Percentiles rank a stretch among this genome's conserved stretches.
Conservation (phyloP, 30 jellyfish, hydroid and myxozoan species). For the Euphysa ruthae region DNA sequence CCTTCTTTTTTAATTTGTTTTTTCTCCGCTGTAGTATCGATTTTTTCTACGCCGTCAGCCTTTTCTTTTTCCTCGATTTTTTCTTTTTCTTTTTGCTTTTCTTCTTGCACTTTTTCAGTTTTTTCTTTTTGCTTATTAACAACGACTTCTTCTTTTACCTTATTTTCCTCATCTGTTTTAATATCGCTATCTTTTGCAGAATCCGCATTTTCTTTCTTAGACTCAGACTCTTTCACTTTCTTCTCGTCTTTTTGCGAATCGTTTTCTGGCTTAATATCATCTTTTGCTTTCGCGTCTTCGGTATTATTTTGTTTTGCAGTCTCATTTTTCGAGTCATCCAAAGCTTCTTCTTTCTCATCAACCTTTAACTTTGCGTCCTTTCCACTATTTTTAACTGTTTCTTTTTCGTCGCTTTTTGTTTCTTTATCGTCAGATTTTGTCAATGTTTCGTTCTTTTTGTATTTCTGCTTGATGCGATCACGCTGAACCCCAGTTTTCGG, state of each 20-base stretch:
- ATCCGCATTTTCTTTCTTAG: neutral
- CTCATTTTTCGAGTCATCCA: neutral
- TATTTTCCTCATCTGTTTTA: conserved; percentile 4
- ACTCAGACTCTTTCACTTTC: neutral
- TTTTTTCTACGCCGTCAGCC: neutral
- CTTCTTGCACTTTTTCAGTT: neutral
- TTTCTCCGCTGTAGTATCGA: conserved; percentile 17
- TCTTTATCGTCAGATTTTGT: neutral
- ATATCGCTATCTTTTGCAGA: neutral
- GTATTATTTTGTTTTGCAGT: neutral
- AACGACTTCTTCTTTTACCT: conserved; percentile 5
- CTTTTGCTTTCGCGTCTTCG: neutral
- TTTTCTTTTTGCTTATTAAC: neutral
- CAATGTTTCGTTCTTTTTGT: neutral
- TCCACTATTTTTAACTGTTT: no score
- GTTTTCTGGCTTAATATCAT: neutral
- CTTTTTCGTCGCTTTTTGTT: no score
- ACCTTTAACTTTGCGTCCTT: no score
- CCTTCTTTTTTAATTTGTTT: neutral
- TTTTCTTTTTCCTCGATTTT: conserved; percentile 2
- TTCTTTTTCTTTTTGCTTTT: neutral
- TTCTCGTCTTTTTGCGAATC: neutral
- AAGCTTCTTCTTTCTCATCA: no score
- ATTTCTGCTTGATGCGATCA: conserved; percentile 37
- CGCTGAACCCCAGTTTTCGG: conserved; percentile 18